Base-by-base conservation (phyloP, 2,113 vertebrate genomes). In the Bungarus multicinctus region DNA sequence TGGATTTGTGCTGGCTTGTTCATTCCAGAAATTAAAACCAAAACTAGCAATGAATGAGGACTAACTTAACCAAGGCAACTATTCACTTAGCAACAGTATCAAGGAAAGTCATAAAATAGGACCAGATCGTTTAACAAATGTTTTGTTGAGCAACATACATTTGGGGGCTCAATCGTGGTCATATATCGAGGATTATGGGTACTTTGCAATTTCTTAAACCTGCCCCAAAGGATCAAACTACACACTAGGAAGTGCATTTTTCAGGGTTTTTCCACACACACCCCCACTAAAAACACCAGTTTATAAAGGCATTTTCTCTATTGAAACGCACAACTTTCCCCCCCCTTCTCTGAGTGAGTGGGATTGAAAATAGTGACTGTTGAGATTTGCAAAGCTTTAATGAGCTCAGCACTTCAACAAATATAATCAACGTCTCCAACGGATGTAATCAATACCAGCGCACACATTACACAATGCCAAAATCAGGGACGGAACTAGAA, bases 111-210 rank as follows among this genome's bases (percentile, higher is more conserved):
- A 6, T 55, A 55, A 55, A 55, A 55, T 22, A 2, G 20, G 20
- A 22, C 53, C 3, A 54, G 18, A 14, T 18, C 53, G 0, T 7
- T 54, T 18, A 54, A 16, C 14, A 16, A 53, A 20, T 20, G 54
- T 55, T 55, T 55, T 1, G 1, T 5, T 55, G 54, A 57, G 55
- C 20, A 57, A 57, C 20, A 57, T 57, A 18, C 22, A 57, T 57
- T 57, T 22, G 20, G 20, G 54, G 55, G 55, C 20, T 23, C 55
- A 57, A 23, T 22, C 7, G 20, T 6, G 54, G 55, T 57, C 5
- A 0, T 57, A 7, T 22, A 20, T 7, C 2, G 2, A 57, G 55
- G 20, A 22, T 22, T 57, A 57, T 5, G 0, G 2, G 20, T 57
- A 18, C 14, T 6, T 74, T 34, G 64, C 30, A 6, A 69, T 50